Evolutionary conservation across 2,888 invertebrate species (phyloP), one percentile per base, ranked within the genome.

Genomic region (Pyrrhia umbra): DNA sequence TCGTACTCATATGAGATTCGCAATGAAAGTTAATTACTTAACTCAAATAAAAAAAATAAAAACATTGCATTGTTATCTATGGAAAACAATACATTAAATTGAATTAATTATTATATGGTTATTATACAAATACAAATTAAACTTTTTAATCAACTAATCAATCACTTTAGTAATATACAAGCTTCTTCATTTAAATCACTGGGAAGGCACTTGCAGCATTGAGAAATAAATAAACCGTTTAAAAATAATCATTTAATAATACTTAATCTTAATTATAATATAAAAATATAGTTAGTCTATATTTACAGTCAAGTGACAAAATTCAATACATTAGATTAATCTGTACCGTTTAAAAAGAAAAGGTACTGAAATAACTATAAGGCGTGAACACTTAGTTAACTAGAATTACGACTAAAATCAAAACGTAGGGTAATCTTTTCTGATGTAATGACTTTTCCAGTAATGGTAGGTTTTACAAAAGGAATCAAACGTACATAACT

Each of bases 241-340:
- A 87, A 85, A 85, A 86, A 83, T 85, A 87, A 88, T 83, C 80
- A 87, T 86, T 82, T 83, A 86, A 86, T 86, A 88, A 87, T 90
- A 87, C 87, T 89, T 90, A 90, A 87, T 83, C 84, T 86, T 88
- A 88, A 78, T 76, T 78, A 92, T 91, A 90, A 89, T 93, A 94
- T 91, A 94, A 94, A 94, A 94, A 93, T 93, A 93, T 93, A 92
- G 86, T 84, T 75, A 79, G 87, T 92, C 90, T 92, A 93, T 94
- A 93, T 94, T 89, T 93, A 94, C 94, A 94, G 80, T 84, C 82
- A 82, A 83, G 72, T 86, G 89, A 89, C 85, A 88, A 85, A 89
- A 89, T 88, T 85, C 82, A 85, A 89, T 88, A 88, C 88, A 87
- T 88, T 86, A 86, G 74, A 82, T 81, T 83, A 84, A 84, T 82